phyloP scores from a whole-genome alignment of 2,797 vertebrate genomes.

The Melanotaenia nigrans region DNA sequence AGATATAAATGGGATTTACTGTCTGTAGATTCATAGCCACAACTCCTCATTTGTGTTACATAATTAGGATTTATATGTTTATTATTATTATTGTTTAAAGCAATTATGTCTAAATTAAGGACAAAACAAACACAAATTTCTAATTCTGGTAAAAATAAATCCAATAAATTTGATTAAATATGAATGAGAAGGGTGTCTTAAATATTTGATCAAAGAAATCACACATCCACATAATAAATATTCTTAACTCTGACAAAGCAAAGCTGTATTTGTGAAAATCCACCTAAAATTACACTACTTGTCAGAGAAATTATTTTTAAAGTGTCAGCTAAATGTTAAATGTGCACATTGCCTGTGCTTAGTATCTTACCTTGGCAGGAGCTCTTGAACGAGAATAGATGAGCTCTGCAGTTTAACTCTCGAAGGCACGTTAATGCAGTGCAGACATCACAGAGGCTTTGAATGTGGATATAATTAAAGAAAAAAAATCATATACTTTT shows the following conservation, averaged over 20 bases:
- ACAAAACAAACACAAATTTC: constrained; percentile 12
- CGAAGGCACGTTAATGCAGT: constrained; percentile 56
- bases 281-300: constrained; percentile 13
- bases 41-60: background rate
- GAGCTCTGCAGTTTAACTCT: constrained; percentile 58
- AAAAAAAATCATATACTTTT: constrained; percentile 44
- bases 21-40: background rate
- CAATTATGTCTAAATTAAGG: background rate
- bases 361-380: constrained; percentile 74
- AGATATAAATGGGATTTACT: constrained; percentile 10
- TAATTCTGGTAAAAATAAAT: constrained; percentile 21
- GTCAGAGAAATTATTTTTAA: constrained; percentile 30
- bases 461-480: constrained; percentile 39
- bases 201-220: constrained; percentile 52
- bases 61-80: background rate
- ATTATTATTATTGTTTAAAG: background rate
- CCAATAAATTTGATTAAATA: constrained; percentile 48
- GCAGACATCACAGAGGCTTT: constrained; percentile 51
- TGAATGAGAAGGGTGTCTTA: constrained; percentile 40
- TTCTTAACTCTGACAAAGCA: constrained; percentile 27
- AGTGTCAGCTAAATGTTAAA: constrained; percentile 25
- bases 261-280: constrained; percentile 28
- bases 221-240: constrained; percentile 22
- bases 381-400: constrained; percentile 39
- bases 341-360: constrained; percentile 27